Percentiles rank a stretch among this genome's conserved stretches.
Conservation (phyloP, 2,797 vertebrate genomes). For the Mormyrops attenuatus region DNA sequence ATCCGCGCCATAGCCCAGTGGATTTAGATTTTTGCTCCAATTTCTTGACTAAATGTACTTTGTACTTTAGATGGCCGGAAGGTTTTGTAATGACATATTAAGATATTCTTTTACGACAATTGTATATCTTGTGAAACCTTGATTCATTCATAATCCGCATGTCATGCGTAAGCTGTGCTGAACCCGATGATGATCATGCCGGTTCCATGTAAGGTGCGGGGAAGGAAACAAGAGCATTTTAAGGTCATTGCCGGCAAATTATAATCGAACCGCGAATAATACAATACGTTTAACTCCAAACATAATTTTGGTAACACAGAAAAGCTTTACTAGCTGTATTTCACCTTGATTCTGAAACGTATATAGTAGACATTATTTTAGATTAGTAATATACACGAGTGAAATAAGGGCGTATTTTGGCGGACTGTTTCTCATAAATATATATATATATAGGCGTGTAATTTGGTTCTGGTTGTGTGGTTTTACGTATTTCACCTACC, state of each 20-base stretch:
- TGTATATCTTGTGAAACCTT: conserved; percentile 1
- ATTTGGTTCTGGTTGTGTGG: neutral
- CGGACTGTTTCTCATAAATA: neutral
- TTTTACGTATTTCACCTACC: neutral
- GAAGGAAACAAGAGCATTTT: conserved; percentile 25
- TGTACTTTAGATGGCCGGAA: neutral
- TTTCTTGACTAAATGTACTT: neutral
- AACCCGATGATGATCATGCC: conserved; percentile 34
- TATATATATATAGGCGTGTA: neutral
- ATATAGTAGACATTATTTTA: neutral
- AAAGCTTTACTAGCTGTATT: neutral
- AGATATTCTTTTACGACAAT: neutral
- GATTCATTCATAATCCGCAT: conserved; percentile 12
- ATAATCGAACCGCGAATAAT: neutral
- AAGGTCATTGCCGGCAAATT: conserved; percentile 18
- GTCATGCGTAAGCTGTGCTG: conserved; percentile 33
- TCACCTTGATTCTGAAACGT: neutral
- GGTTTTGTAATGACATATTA: neutral
- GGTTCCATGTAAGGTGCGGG: conserved; percentile 1
- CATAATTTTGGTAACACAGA: neutral
- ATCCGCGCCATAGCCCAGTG: conserved; percentile 19
- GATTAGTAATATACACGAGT: neutral
- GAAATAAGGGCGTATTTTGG: neutral
- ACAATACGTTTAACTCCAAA: neutral
- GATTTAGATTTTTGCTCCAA: neutral